These are phyloP conservation scores for Zaprionus tsacasi DNA, from an alignment of 1,140 invertebrate genomes.

Conservation along the genomic window DNA sequence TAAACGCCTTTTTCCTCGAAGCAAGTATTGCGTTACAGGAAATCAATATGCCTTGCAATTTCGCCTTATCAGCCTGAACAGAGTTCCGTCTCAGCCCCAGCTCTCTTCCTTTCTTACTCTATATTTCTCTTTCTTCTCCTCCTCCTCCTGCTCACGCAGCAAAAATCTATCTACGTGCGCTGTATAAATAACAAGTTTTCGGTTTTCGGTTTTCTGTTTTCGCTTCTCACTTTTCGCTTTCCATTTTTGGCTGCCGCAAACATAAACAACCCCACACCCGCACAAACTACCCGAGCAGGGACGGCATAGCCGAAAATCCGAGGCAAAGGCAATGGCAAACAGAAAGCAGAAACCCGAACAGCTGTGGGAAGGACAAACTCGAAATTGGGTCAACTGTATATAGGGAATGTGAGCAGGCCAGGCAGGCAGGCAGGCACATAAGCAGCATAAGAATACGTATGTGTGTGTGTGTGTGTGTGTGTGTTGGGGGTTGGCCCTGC, in stretches of 20 bases:
- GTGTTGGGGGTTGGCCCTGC: slow-evolving; percentile 54
- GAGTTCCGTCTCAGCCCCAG: no score
- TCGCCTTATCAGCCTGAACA: slow-evolving; percentile 55
- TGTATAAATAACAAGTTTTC: slow-evolving; percentile 73
- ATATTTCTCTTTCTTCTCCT: background rate
- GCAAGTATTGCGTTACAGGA: slow-evolving; percentile 14
- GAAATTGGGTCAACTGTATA: slow-evolving; percentile 80
- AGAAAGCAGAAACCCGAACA: slow-evolving; percentile 69
- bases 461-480: slow-evolving; percentile 4
- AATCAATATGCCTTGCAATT: slow-evolving; percentile 32
- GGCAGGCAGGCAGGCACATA: slow-evolving; percentile 18
- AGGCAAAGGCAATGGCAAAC: slow-evolving; percentile 48
- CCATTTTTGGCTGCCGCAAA: slow-evolving; percentile 51
- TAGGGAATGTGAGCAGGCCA: slow-evolving; percentile 27
- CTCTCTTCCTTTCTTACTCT: no score
- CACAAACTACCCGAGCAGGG: background rate
- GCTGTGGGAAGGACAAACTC: slow-evolving; percentile 73
- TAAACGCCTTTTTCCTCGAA: slow-evolving; percentile 13
- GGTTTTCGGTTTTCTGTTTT: slow-evolving; percentile 50
- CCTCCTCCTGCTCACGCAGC: background rate
- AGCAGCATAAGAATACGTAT: slow-evolving; percentile 13
- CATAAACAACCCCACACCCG: slow-evolving; percentile 78
- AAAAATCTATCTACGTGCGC: slow-evolving; percentile 56
- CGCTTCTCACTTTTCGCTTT: slow-evolving; percentile 44
- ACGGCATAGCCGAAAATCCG: slow-evolving; percentile 44